Evolutionary conservation across 2,113 vertebrate species (phyloP).

Genomic region (Tichodroma muraria): DNA sequence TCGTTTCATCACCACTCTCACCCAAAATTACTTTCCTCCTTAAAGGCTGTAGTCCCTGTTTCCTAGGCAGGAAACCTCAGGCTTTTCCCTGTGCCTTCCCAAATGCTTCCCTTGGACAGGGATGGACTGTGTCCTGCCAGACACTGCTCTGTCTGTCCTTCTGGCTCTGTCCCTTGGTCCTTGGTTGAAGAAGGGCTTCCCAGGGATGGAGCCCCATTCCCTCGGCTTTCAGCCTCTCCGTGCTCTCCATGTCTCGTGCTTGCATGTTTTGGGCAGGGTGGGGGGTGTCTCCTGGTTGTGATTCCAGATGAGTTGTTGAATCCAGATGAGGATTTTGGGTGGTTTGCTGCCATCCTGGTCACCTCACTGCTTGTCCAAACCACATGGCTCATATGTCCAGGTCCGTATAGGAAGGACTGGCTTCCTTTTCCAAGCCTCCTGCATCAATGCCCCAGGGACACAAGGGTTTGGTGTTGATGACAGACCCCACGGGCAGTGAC

Average conservation of each 20-base stretch:
- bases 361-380: not conserved
- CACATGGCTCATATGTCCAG: rapidly evolving
- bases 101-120: rapidly evolving
- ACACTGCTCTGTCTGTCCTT: not conserved
- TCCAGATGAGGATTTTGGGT: not conserved
- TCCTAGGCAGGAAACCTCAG: not conserved
- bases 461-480: not conserved
- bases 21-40: not conserved
- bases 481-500: not conserved
- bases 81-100: not conserved
- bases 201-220: not conserved
- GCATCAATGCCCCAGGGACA: rapidly evolving
- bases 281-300: not conserved
- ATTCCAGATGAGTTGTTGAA: too few species aligned
- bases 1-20: not conserved
- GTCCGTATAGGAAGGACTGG: not conserved
- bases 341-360: not conserved
- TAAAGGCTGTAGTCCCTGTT: not conserved
- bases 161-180: not conserved
- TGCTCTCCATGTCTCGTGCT: rapidly evolving
- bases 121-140: not conserved
- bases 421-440: not conserved
- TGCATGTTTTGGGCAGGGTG: not conserved
- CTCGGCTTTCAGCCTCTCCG: not conserved
- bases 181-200: not conserved